Evolutionary conservation across 2,888 invertebrate genomes (phyloP).

Genomic region (Drosophila setosimentum): DNA sequence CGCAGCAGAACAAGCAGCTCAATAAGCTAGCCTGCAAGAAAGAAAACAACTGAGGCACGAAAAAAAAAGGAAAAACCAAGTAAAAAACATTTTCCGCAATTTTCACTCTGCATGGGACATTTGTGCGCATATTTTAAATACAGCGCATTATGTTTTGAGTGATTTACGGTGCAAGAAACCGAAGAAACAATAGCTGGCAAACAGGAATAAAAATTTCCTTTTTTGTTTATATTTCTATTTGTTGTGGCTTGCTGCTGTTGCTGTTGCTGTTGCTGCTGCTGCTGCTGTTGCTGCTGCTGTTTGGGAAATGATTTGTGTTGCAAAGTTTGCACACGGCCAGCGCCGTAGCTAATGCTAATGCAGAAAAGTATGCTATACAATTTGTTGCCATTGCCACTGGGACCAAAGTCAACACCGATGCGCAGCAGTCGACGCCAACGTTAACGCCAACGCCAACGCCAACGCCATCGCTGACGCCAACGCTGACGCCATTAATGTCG

Average conservation of each 20-base stretch:
- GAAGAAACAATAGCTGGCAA: constrained; percentile 49
- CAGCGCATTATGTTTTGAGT: constrained; percentile 75
- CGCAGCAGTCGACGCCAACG: not conserved
- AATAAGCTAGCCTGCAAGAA: constrained; percentile 48
- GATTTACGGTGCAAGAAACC: constrained; percentile 60
- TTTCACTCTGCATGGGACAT: constrained; percentile 47
- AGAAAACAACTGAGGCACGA: constrained; percentile 14
- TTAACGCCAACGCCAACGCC: not conserved
- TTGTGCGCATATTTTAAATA: constrained; percentile 75
- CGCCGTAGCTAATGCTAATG: constrained; percentile 46
- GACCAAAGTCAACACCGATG: not conserved
- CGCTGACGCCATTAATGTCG: constrained; percentile 68
- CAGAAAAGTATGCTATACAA: constrained; percentile 2
- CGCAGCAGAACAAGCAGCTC: constrained; percentile 54
- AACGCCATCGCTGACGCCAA: not conserved
- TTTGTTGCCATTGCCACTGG: constrained; percentile 38
- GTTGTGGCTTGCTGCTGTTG: constrained; percentile 13
- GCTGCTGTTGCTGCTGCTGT: constrained; percentile 25
- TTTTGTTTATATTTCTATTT: constrained; percentile 29
- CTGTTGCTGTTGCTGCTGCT: not conserved
- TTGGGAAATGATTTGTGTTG: constrained; percentile 61
- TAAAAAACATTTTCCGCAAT: constrained; percentile 53
- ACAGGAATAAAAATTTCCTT: constrained; percentile 30
- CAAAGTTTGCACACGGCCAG: constrained; percentile 41
- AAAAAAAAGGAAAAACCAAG: constrained; percentile 17